Conservation (phyloP, 2,113 vertebrate species). For the Eudorcas thomsonii region DNA sequence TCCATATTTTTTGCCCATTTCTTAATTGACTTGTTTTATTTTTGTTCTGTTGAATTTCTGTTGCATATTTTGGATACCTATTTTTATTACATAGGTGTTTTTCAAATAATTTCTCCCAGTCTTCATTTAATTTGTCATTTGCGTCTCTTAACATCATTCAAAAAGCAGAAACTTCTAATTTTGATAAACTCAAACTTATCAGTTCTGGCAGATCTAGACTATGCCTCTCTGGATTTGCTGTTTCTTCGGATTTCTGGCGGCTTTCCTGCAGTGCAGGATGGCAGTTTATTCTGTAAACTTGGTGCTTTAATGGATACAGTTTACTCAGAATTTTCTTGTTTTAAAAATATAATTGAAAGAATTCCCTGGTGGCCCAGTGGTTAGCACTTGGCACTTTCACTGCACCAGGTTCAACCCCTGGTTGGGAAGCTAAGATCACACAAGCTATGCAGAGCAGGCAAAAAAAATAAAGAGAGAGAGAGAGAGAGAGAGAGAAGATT, state of each 20-base stretch:
- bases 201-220: background rate
- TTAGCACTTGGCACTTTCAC: background rate
- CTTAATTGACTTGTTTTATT: background rate
- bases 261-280: background rate
- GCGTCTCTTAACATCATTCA: background rate
- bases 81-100: background rate
- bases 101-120: background rate
- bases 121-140: background rate
- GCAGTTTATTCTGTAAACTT: background rate
- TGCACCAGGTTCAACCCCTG: background rate
- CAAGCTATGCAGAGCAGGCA: background rate
- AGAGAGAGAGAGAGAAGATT: background rate
- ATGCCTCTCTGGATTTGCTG: background rate
- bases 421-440: background rate
- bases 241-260: background rate
- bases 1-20: background rate
- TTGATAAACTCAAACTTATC: background rate
- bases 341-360: background rate
- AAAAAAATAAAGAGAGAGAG: no score
- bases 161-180: background rate
- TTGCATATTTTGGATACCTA: background rate
- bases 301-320: background rate
- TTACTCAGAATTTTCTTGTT: background rate
- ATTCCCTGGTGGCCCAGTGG: background rate
- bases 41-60: background rate